Percentiles rank a stretch among this genome's conserved stretches.
Evolutionary conservation across 2,888 invertebrate species (phyloP).

Genomic region (Cantharis nigra): DNA sequence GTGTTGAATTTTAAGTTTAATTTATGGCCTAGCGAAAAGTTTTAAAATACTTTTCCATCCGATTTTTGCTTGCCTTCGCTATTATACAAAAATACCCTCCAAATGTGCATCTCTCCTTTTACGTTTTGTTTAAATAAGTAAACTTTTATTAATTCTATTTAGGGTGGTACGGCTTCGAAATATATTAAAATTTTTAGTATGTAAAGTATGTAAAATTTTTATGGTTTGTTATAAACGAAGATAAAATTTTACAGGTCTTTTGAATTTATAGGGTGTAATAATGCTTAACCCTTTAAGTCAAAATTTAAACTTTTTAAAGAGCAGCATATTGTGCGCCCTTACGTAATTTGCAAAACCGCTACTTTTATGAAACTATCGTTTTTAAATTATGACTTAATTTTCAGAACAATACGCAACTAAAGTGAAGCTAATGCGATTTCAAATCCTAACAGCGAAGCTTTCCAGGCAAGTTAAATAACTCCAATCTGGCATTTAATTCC

Average conservation of each 20-base stretch:
- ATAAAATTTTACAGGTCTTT: neutral
- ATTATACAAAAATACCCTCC: neutral
- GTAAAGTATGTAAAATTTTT: neutral
- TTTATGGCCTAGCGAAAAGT: slow-evolving; percentile 27
- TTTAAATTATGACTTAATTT: neutral
- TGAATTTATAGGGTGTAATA: neutral
- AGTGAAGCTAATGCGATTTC: neutral
- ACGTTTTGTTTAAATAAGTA: neutral
- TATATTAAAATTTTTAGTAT: neutral
- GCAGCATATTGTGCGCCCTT: neutral
- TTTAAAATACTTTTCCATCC: neutral
- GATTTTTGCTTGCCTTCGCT: neutral
- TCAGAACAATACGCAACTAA: neutral
- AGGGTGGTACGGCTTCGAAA: neutral
- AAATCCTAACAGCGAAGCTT: neutral
- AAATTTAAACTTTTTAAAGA: neutral
- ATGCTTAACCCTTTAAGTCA: neutral
- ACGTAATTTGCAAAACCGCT: neutral
- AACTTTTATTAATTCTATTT: neutral
- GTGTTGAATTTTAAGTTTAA: slow-evolving; percentile 29
- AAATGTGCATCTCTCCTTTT: neutral
- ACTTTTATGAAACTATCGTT: neutral
- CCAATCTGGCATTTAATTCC: neutral
- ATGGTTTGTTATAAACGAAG: neutral
- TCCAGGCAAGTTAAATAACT: neutral